Evolutionary conservation across 2,113 vertebrate species (phyloP).

Genomic region (Suricata suricatta): DNA sequence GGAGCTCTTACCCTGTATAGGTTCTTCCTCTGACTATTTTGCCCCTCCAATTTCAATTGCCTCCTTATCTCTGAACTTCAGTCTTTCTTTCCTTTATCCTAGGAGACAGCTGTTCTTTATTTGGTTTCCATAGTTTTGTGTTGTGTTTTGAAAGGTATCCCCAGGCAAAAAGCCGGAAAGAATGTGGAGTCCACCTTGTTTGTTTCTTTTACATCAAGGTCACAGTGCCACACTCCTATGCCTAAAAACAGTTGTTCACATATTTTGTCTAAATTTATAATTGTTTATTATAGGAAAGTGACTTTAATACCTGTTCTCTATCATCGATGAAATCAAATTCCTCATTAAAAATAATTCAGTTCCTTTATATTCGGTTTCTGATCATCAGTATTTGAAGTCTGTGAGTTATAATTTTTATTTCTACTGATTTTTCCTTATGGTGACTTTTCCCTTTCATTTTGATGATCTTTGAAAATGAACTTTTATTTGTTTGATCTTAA

Average conservation of each 20-base stretch:
- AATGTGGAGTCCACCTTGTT: not conserved
- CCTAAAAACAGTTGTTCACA: not conserved
- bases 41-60: not conserved
- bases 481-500: not conserved
- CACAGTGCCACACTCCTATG: not conserved
- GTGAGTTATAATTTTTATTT: not conserved
- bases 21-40: not conserved
- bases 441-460: not conserved
- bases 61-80: not conserved
- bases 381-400: not conserved
- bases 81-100: not conserved
- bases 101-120: not conserved
- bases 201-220: conserved; percentile 10
- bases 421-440: not conserved
- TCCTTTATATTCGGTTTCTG: not conserved
- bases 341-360: not conserved
- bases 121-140: not conserved
- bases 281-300: not conserved
- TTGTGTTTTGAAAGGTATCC: not conserved
- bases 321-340: not conserved
- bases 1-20: not conserved
- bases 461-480: not conserved
- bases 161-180: not conserved
- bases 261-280: not conserved
- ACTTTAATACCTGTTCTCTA: not conserved